Percentiles rank a stretch among this genome's conserved stretches.
These are phyloP conservation scores for Periparus ater DNA, from an alignment of 2,797 vertebrate genomes.

Conservation along the genomic window DNA sequence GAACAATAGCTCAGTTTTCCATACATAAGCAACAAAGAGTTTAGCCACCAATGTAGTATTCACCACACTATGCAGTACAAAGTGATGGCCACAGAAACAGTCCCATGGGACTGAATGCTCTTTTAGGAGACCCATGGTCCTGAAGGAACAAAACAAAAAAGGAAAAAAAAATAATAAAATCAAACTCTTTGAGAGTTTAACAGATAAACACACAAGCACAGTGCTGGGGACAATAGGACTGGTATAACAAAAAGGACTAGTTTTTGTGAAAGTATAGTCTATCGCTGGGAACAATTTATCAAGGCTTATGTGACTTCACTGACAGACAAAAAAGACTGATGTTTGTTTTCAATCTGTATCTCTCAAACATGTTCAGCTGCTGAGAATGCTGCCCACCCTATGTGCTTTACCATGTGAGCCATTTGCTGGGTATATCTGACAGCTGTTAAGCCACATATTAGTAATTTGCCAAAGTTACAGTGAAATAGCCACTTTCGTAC, in stretches of 20 bases:
- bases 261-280: background rate
- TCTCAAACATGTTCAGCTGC: background rate
- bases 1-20: constrained; percentile 2
- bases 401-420: background rate
- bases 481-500: background rate
- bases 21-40: background rate
- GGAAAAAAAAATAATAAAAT: background rate
- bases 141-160: background rate
- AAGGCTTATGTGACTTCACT: background rate
- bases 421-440: background rate
- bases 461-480: background rate
- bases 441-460: background rate
- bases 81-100: background rate
- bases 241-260: background rate
- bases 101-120: background rate
- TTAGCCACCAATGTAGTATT: background rate
- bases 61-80: background rate
- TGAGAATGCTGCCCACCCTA: background rate
- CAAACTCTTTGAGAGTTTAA: background rate
- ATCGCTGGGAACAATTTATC: background rate
- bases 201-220: background rate
- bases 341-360: background rate
- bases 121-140: background rate
- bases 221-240: background rate
- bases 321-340: background rate